phyloP scores from a whole-genome alignment of 2,797 vertebrate genomes.

The Galagoides demidoff region DNA sequence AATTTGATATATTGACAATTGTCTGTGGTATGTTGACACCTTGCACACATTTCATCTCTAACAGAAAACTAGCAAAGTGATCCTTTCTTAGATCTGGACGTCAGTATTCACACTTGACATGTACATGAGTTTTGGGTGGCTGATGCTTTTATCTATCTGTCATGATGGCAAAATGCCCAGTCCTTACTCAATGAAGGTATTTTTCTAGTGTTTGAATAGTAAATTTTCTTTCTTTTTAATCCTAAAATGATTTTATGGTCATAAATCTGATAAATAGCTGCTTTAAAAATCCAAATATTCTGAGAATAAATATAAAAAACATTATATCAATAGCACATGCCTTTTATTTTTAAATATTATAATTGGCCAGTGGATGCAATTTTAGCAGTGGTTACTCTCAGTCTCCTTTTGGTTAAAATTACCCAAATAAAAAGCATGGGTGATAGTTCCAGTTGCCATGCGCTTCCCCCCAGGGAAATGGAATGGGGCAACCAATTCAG shows the following conservation, averaged over 20 bases:
- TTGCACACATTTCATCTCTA: not conserved
- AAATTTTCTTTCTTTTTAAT: constrained; percentile 38
- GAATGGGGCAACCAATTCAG: not conserved
- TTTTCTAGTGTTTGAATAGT: constrained; percentile 42
- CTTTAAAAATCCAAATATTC: not conserved
- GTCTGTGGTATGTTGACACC: not conserved
- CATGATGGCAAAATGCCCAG: not conserved
- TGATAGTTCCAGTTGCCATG: not conserved
- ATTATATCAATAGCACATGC: not conserved
- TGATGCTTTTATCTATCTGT: not conserved
- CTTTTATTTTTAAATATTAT: not conserved
- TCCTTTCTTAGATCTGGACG: constrained; percentile 18
- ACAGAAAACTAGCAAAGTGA: not conserved
- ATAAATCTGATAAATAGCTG: not conserved
- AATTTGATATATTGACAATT: constrained; percentile 10
- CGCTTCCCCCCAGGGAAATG: not conserved
- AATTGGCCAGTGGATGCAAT: not conserved
- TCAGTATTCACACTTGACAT: not conserved
- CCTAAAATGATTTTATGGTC: constrained; percentile 59
- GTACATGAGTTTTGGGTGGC: not conserved
- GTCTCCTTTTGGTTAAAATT: not conserved
- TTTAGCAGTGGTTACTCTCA: not conserved
- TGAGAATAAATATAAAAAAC: not conserved
- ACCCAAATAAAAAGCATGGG: not conserved
- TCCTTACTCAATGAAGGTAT: not conserved